phyloP scores from a whole-genome alignment of 2,113 vertebrate genomes.

The Pangasianodon hypophthalmus region DNA sequence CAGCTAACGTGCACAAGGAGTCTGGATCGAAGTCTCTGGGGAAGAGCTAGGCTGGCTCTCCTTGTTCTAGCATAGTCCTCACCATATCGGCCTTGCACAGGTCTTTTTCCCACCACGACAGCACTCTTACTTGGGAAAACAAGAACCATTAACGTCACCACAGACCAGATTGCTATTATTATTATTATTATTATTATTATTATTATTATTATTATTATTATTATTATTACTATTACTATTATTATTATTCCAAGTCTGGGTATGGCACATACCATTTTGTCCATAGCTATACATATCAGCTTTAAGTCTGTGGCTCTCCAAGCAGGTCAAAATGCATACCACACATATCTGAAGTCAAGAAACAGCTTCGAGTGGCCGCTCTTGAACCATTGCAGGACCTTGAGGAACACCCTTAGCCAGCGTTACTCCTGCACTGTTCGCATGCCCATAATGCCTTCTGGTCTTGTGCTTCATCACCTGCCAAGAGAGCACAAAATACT shows the following conservation, averaged over 20 bases:
- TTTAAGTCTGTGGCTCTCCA: not conserved
- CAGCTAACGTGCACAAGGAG: not conserved
- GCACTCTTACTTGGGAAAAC: not conserved
- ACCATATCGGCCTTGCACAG: not conserved
- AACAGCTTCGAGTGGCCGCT: not conserved
- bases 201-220: not conserved
- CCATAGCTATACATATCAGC: not conserved
- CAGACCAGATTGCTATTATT: not conserved
- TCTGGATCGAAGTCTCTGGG: not conserved
- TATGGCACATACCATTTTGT: not conserved
- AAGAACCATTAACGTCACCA: not conserved
- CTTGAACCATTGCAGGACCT: not conserved
- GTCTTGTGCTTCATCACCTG: not conserved
- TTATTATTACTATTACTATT: not conserved
- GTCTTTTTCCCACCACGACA: not conserved
- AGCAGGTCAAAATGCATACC: not conserved
- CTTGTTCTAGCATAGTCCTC: not conserved
- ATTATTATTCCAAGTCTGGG: not conserved
- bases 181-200: no score
- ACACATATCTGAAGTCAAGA: not conserved
- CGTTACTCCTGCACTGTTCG: no score
- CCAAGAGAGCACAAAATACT: not conserved
- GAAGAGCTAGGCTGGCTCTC: not conserved
- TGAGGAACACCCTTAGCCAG: not conserved
- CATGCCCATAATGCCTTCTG: not conserved